Percentiles rank a stretch among this genome's conserved stretches.
Evolutionary conservation across 2,888 invertebrate species (phyloP).

Genomic region (Agrotis clavis): DNA sequence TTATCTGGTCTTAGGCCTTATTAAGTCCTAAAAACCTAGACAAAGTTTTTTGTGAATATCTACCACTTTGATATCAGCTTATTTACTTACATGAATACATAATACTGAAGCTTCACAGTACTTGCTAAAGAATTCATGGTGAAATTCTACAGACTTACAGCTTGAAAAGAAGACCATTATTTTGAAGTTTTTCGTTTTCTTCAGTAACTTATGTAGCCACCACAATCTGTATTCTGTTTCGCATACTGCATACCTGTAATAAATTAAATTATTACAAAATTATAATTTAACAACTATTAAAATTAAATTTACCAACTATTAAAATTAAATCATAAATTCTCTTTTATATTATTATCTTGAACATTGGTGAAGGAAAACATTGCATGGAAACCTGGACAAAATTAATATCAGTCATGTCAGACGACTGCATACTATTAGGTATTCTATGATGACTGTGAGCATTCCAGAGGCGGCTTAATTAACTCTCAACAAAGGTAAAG

Average conservation of each 20-base stretch:
- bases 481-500: too few species aligned
- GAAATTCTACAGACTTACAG: slow-evolving; percentile 98
- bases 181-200: slow-evolving; percentile 97
- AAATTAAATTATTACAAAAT: not conserved
- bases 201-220: slow-evolving; percentile 98
- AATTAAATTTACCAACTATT: too few species aligned
- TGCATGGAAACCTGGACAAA: too few species aligned
- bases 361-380: too few species aligned
- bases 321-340: too few species aligned
- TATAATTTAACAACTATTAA: too few species aligned
- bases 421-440: too few species aligned
- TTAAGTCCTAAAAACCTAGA: not conserved
- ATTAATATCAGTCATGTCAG: too few species aligned
- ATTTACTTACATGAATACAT: slow-evolving; percentile 96
- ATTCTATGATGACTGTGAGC: too few species aligned
- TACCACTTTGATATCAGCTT: not conserved
- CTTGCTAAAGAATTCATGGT: slow-evolving; percentile 96
- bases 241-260: slow-evolving; percentile 95
- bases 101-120: slow-evolving; percentile 97
- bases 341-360: too few species aligned
- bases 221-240: slow-evolving; percentile 98
- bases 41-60: not conserved
- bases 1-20: too few species aligned
- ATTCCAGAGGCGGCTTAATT: too few species aligned
- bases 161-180: slow-evolving; percentile 99